Conservation (phyloP, 2,888 invertebrate genomes). For the Trachelus tabidus region DNA sequence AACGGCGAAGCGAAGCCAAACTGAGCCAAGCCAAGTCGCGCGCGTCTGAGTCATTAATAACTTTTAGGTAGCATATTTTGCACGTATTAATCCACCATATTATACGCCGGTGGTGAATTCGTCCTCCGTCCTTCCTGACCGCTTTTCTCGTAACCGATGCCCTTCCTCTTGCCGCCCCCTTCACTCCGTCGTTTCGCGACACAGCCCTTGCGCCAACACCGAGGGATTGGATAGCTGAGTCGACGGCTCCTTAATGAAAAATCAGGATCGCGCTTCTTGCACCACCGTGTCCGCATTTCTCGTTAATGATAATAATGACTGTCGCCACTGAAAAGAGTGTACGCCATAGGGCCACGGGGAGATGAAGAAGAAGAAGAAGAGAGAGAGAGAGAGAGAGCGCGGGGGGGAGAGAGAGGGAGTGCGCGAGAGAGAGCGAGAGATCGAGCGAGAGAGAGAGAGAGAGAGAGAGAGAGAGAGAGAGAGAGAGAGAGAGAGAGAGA, state of each 20-base stretch:
- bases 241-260: conserved; percentile 66
- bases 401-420: too few species aligned
- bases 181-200: not conserved
- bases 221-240: conserved; percentile 60
- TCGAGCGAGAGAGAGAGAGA: conserved; percentile 7
- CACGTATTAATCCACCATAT: conserved; percentile 65
- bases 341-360: conserved; percentile 1
- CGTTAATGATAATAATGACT: conserved; percentile 32
- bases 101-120: conserved; percentile 50
- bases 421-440: too few species aligned
- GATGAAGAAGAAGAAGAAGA: conserved; percentile 9
- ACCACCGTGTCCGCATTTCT: conserved; percentile 33
- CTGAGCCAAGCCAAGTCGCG: conserved; percentile 26
- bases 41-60: conserved; percentile 62
- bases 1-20: too few species aligned
- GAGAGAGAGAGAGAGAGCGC: not conserved
- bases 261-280: conserved; percentile 54
- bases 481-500: conserved; percentile 13
- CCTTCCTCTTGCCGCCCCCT: conserved; percentile 23
- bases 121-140: conserved; percentile 29
- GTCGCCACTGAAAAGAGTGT: not conserved
- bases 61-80: conserved; percentile 65
- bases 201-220: conserved; percentile 20
- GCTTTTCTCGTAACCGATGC: conserved; percentile 15
- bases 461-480: conserved; percentile 14